These are phyloP conservation scores for Fissipunctia ypsillon DNA, from an alignment of 2,888 invertebrate species.

Conservation along the genomic window DNA sequence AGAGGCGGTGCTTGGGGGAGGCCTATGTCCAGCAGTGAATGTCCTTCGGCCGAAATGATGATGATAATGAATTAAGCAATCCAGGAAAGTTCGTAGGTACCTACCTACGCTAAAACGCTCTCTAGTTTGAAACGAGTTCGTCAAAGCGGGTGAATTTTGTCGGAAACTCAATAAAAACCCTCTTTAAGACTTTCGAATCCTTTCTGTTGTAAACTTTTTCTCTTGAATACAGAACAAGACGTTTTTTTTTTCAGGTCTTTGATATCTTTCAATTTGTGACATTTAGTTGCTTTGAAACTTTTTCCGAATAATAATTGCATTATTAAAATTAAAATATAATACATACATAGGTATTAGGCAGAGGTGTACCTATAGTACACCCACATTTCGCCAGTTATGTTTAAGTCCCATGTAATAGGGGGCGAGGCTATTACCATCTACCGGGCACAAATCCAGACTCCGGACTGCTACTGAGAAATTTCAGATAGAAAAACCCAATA, in stretches of 20 bases:
- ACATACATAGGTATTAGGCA: too few relatives aligned
- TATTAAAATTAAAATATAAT: too few relatives aligned
- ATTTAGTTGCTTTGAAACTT: conserved; percentile 42
- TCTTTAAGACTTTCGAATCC: conserved; percentile 44
- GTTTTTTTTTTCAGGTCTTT: conserved; percentile 42
- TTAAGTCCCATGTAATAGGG: too few relatives aligned
- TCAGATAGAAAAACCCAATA: too few relatives aligned
- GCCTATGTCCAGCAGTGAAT: background rate
- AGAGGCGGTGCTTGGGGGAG: background rate
- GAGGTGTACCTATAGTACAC: too few relatives aligned
- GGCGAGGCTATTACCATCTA: too few relatives aligned
- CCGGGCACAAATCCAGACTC: too few relatives aligned
- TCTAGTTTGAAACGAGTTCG: conserved; percentile 17
- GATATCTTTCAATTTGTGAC: conserved; percentile 49
- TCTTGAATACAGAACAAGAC: conserved; percentile 48
- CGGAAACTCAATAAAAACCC: conserved; percentile 55
- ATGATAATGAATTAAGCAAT: conserved; percentile 5
- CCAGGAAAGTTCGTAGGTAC: background rate
- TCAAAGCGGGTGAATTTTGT: conserved; percentile 43
- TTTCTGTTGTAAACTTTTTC: conserved; percentile 46
- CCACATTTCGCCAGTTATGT: too few relatives aligned
- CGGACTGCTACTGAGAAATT: too few relatives aligned
- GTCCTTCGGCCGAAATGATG: too few relatives aligned
- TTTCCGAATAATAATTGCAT: conserved; percentile 13
- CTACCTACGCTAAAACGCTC: conserved; percentile 16